Evolutionary conservation across 2,888 invertebrate genomes (phyloP), one percentile per base, ranked within the genome.

Genomic region (Sphaerophoria rueppellii): DNA sequence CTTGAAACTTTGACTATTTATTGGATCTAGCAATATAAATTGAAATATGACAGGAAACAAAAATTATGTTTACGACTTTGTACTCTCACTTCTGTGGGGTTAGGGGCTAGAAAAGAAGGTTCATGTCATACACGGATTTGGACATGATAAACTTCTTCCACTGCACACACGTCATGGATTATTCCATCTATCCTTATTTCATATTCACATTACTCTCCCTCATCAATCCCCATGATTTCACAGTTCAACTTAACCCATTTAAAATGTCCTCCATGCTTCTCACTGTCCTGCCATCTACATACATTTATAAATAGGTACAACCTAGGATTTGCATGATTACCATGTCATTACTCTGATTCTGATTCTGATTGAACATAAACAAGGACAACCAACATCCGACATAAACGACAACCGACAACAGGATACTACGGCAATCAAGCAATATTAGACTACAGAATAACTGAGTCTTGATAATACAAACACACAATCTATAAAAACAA

Each of bases 281-380:
- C 9, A 40, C 6, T 40, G 40, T 9, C 40, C 9, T 6, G 40
- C 9, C 40, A 40, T 9, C 6, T 9, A 40, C 40, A 40, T 7
- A 40, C 1, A 40, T 40, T 9, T 43, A 9, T 43, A 43, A 9
- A 4, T 43, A 43, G 9, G 12, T 43, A 40, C 24, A 24, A 24
- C 24, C 24, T 7, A 40, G 69, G 69, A 81, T 85, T 85, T 85
- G 85, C 85, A 85, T 85, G 85, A 85, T 85, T 85, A 85, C 76
- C 75, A 57, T 79, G 79, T 74, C 79, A 81, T 76, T 85, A 80
- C 81, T 81, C 65, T 77, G 85, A 77, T 77, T 85, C 63, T 76
- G 81, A 76, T 81, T 81, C 77, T 77, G 85, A 85, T 85, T 85
- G 73, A 72, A 70, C 81, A 63, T 60, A 73, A 85, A 81, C 61